Conservation (phyloP, 2,888 invertebrate genomes). For the Drosophila anomalipes region DNA sequence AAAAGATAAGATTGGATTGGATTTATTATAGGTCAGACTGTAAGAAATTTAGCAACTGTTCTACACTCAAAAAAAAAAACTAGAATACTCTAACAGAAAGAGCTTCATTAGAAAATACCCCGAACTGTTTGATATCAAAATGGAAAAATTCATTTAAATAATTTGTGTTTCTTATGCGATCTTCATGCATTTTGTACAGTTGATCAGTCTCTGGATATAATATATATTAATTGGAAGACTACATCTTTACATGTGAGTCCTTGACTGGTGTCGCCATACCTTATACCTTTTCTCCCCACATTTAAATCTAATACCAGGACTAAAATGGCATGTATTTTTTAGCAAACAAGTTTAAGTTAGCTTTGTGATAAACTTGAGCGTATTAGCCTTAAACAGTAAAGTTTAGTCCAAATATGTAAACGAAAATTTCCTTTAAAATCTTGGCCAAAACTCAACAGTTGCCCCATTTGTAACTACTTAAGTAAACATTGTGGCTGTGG, state of each 20-base stretch:
- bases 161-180: too few relatives aligned
- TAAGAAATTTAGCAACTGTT: too few relatives aligned
- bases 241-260: too few relatives aligned
- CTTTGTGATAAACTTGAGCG: neutral
- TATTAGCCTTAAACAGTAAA: neutral
- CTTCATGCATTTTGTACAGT: too few relatives aligned
- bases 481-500: neutral
- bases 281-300: neutral
- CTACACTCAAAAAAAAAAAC: too few relatives aligned
- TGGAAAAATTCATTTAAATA: neutral
- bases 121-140: too few relatives aligned
- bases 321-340: neutral
- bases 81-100: too few relatives aligned
- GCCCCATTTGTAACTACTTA: neutral
- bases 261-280: too few relatives aligned
- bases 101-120: rapidly evolving
- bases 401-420: neutral
- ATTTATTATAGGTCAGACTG: neutral
- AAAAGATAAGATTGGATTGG: neutral
- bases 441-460: neutral
- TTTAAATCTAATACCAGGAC: neutral
- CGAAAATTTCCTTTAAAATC: neutral
- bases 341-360: neutral
- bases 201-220: too few relatives aligned
- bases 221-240: too few relatives aligned